Evolutionary conservation across 2,113 vertebrate species (phyloP).

Genomic region (Octodon degus): DNA sequence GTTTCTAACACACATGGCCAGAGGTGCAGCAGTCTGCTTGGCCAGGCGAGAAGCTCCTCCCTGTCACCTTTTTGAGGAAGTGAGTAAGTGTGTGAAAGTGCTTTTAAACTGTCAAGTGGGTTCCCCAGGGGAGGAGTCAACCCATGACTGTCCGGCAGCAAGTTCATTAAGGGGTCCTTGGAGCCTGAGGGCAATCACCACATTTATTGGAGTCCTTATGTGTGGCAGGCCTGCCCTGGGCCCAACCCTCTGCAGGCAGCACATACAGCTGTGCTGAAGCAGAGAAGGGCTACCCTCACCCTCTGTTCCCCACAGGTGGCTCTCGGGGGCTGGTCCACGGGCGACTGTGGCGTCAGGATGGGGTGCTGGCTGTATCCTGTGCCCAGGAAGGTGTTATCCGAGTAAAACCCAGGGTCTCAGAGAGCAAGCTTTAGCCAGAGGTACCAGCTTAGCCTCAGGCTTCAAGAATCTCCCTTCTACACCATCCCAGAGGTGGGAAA

Average conservation of each 20-base stretch:
- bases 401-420: slow-evolving; percentile 74
- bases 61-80: slow-evolving; percentile 53
- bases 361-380: slow-evolving; percentile 93
- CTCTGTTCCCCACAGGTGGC: slow-evolving; percentile 85
- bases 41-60: neutral
- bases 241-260: neutral
- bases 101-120: slow-evolving; percentile 10
- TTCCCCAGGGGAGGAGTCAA: neutral
- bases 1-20: slow-evolving; percentile 23
- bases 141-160: neutral
- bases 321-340: slow-evolving; percentile 93
- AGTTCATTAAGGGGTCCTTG: neutral
- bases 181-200: neutral
- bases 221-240: neutral
- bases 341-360: slow-evolving; percentile 94
- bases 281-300: neutral
- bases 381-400: slow-evolving; percentile 95
- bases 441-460: slow-evolving; percentile 15
- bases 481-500: neutral
- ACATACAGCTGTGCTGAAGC: neutral
- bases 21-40: neutral
- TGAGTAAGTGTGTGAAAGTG: slow-evolving; percentile 52
- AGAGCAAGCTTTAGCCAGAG: slow-evolving; percentile 90
- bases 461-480: neutral
- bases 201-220: too few species aligned